phyloP scores from a whole-genome alignment of 2,113 vertebrate genomes.

The Aegotheles bennettii region DNA sequence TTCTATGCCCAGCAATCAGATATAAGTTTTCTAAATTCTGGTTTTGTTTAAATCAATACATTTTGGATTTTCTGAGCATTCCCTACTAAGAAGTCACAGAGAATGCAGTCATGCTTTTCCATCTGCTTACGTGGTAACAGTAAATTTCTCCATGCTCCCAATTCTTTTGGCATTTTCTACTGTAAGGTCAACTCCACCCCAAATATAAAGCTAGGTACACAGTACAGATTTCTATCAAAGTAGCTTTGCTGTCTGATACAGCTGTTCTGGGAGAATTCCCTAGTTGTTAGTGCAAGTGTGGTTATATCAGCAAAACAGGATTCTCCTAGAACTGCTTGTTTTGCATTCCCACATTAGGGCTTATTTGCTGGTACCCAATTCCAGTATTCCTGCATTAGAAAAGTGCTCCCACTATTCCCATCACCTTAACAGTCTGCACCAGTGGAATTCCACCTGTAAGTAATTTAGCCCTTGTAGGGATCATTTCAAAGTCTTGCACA shows the following conservation, averaged over 20 bases:
- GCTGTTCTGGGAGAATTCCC: slow-evolving; percentile 30
- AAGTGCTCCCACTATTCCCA: not conserved
- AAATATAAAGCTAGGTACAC: not conserved
- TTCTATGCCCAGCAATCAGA: not conserved
- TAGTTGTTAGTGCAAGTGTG: not conserved
- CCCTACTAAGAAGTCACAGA: not conserved
- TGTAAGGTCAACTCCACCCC: not conserved
- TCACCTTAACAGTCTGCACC: not conserved
- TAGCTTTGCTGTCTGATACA: slow-evolving; percentile 24
- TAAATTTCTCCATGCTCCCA: not conserved
- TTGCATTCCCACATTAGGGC: not conserved
- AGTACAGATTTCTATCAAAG: slow-evolving; percentile 19
- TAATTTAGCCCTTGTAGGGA: not conserved
- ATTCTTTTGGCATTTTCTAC: not conserved
- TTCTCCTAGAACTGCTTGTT: not conserved
- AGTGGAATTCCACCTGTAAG: not conserved
- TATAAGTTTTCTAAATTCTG: not conserved
- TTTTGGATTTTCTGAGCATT: not conserved
- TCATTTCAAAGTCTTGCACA: not conserved
- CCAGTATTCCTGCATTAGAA: not conserved
- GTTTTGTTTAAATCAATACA: not conserved
- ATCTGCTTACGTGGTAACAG: not conserved
- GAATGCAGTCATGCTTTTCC: not conserved
- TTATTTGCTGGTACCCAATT: not conserved
- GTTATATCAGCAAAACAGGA: slow-evolving; percentile 7